phyloP scores from a whole-genome alignment of 2,797 vertebrate species.

The Sternarchorhynchus goeldii region DNA sequence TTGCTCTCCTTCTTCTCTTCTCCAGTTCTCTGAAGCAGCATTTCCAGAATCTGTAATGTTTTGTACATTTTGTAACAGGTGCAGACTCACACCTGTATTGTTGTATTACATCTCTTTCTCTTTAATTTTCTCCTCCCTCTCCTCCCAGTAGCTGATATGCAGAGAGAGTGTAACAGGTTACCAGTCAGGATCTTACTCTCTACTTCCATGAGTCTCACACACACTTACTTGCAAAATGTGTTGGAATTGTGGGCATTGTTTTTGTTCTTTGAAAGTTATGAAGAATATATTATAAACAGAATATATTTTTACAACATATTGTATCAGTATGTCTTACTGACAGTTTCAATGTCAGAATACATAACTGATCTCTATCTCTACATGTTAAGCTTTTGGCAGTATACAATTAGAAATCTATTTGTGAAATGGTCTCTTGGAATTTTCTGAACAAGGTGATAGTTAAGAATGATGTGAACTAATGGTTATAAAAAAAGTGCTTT shows the following conservation, averaged over 20 bases:
- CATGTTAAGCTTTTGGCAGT: not conserved
- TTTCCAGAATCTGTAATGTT: slow-evolving; percentile 9
- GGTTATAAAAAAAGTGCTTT: slow-evolving; percentile 4
- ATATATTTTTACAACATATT: no score
- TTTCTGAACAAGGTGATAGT: slow-evolving; percentile 5
- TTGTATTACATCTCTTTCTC: not conserved
- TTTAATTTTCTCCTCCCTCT: not conserved
- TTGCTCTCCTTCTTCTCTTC: not conserved
- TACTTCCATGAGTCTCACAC: no score
- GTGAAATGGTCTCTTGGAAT: slow-evolving; percentile 10
- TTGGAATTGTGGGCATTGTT: no score
- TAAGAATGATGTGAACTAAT: not conserved
- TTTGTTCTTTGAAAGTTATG: not conserved
- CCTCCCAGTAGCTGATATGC: not conserved
- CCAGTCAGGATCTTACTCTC: no score
- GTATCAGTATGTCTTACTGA: not conserved
- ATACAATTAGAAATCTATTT: slow-evolving; percentile 21
- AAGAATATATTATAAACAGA: not conserved
- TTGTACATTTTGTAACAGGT: slow-evolving; percentile 2
- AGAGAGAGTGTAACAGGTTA: not conserved
- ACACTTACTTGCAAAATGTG: no score
- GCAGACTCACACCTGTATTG: slow-evolving; percentile 9
- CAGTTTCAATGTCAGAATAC: slow-evolving; percentile 1
- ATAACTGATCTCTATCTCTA: slow-evolving; percentile 23
- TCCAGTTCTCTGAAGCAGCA: not conserved